These are phyloP conservation scores for Brachionus koreanus DNA, from an alignment of 1,140 invertebrate genomes.

Conservation along the genomic window DNA sequence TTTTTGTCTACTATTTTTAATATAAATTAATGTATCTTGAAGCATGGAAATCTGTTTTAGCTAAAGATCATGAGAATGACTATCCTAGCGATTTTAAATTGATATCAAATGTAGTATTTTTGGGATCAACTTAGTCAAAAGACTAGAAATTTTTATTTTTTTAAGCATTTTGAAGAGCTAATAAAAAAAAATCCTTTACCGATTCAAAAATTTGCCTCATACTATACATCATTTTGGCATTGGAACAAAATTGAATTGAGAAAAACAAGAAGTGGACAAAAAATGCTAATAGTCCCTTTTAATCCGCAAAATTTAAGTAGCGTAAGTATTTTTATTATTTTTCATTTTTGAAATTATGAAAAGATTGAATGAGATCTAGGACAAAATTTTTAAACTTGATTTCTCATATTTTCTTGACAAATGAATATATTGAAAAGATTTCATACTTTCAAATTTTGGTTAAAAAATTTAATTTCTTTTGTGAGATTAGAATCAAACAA, in stretches of 20 bases:
- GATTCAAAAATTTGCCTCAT: neutral
- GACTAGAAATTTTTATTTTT: neutral
- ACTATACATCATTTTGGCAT: slow-evolving; percentile 20
- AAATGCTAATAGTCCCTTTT: slow-evolving; percentile 25
- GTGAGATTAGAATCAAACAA: too few species aligned
- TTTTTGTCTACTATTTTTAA: neutral
- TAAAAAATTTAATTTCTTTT: too few species aligned
- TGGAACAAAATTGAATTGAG: slow-evolving; percentile 32
- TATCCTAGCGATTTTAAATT: neutral
- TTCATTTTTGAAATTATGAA: too few species aligned
- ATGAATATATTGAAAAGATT: too few species aligned
- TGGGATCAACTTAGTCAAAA: neutral
- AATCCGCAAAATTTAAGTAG: slow-evolving; percentile 21
- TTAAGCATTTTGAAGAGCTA: slow-evolving; percentile 38
- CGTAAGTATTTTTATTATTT: neutral
- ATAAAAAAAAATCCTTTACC: neutral
- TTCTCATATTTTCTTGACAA: too few species aligned
- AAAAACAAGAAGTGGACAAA: neutral
- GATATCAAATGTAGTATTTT: neutral
- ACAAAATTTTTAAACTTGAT: too few species aligned
- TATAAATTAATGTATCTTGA: neutral
- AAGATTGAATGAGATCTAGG: too few species aligned
- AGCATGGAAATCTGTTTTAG: neutral
- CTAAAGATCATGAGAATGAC: neutral
- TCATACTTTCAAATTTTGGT: too few species aligned